phyloP scores from a whole-genome alignment of 2,113 vertebrate genomes.

The Climacteris rufus region DNA sequence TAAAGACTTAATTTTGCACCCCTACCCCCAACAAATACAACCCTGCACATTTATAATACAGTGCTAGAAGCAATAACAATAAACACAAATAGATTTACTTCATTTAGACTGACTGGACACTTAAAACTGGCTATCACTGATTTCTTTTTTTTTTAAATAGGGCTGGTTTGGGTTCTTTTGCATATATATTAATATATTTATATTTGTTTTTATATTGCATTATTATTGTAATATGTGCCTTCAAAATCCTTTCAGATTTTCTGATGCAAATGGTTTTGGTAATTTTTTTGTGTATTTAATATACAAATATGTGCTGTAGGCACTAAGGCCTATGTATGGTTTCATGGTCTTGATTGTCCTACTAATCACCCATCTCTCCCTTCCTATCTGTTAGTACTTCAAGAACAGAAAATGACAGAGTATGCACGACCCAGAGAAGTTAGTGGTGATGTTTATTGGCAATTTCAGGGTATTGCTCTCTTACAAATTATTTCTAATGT shows the following conservation, averaged over 20 bases:
- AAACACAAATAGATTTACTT: background rate
- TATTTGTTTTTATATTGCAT: background rate
- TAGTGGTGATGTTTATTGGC: background rate
- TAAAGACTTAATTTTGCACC: background rate
- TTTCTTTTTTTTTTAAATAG: background rate
- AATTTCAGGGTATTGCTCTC: background rate
- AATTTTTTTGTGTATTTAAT: background rate
- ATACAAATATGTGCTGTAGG: background rate
- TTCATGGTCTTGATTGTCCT: background rate
- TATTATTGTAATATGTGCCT: background rate
- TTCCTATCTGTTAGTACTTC: background rate
- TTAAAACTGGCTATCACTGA: background rate
- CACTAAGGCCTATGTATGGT: background rate
- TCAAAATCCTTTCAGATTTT: background rate
- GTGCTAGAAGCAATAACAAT: background rate
- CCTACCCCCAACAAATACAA: background rate
- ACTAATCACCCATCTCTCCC: background rate
- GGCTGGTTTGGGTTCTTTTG: background rate
- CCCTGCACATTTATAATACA: background rate
- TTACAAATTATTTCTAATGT: background rate
- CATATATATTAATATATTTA: background rate
- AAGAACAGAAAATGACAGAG: background rate
- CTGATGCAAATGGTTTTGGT: background rate
- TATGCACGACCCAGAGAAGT: background rate
- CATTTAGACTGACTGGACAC: background rate